Percentiles rank a stretch among this genome's conserved stretches.
Evolutionary conservation across 2,888 invertebrate genomes (phyloP).

Genomic region (Eilema depressum): DNA sequence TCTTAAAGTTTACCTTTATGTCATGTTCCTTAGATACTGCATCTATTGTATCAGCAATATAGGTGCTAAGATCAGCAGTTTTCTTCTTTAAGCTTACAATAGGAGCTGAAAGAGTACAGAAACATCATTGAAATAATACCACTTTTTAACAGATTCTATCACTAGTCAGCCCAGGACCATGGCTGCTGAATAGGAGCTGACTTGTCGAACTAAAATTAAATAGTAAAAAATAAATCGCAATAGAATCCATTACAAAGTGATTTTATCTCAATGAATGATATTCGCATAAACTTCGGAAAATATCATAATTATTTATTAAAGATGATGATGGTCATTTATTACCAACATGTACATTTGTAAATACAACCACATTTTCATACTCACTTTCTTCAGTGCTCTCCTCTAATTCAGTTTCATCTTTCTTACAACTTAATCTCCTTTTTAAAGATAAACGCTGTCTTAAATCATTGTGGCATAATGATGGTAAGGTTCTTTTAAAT

Average conservation of each 20-base stretch:
- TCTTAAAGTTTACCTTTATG: not conserved
- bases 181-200: no score
- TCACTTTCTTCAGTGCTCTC: slow-evolving; percentile 7
- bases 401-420: slow-evolving; percentile 16
- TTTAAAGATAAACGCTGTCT: slow-evolving; percentile 52
- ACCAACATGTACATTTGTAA: not conserved
- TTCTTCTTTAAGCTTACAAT: slow-evolving; percentile 31
- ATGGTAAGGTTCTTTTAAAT: slow-evolving; percentile 1
- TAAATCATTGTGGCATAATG: slow-evolving; percentile 46
- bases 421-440: slow-evolving; percentile 27
- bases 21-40: slow-evolving; percentile 14
- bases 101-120: slow-evolving; percentile 16
- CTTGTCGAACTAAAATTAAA: no score
- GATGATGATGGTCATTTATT: not conserved
- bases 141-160: no score
- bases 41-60: slow-evolving; percentile 18
- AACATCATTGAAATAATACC: not conserved
- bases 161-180: no score
- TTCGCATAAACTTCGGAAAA: no score
- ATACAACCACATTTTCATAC: not conserved
- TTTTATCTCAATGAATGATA: no score
- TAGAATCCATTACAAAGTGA: no score
- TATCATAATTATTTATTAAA: not conserved
- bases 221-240: no score
- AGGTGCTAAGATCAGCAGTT: slow-evolving; percentile 18